Evolutionary conservation across 2,888 invertebrate genomes (phyloP).

Genomic region (Hirtodrosophila alboralis): DNA sequence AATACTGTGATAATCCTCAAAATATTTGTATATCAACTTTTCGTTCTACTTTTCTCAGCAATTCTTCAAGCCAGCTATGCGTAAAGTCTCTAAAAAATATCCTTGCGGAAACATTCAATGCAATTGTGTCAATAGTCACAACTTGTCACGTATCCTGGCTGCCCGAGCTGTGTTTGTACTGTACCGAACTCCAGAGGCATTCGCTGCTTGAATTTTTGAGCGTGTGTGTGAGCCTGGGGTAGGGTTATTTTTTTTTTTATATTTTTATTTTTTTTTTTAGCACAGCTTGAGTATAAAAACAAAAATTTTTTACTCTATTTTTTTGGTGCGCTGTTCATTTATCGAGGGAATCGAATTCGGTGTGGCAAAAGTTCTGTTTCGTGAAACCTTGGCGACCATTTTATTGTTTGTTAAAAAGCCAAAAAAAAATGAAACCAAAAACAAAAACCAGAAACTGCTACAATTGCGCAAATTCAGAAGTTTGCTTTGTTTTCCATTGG

Average conservation of each 20-base stretch:
- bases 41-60: no score
- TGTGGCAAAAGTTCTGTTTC: constrained; percentile 53
- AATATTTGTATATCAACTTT: no score
- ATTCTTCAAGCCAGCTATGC: not conserved
- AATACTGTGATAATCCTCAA: no score
- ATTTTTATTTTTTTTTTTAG: constrained; percentile 33
- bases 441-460: constrained; percentile 39
- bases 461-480: constrained; percentile 72
- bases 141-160: constrained; percentile 27
- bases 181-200: constrained; percentile 18
- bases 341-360: constrained; percentile 73
- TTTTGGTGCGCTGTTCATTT: constrained; percentile 33
- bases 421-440: not conserved
- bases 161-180: constrained; percentile 26
- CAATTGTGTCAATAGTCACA: constrained; percentile 24
- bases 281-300: constrained; percentile 12
- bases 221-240: not conserved
- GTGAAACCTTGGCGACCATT: constrained; percentile 61
- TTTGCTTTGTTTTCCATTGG: constrained; percentile 59
- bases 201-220: constrained; percentile 29
- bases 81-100: not conserved
- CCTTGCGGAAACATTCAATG: not conserved
- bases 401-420: constrained; percentile 65
- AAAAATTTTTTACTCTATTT: constrained; percentile 5
- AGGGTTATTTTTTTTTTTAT: constrained; percentile 16